Evolutionary conservation across 2,888 invertebrate species (phyloP).

Genomic region (Zonitis immaculata): DNA sequence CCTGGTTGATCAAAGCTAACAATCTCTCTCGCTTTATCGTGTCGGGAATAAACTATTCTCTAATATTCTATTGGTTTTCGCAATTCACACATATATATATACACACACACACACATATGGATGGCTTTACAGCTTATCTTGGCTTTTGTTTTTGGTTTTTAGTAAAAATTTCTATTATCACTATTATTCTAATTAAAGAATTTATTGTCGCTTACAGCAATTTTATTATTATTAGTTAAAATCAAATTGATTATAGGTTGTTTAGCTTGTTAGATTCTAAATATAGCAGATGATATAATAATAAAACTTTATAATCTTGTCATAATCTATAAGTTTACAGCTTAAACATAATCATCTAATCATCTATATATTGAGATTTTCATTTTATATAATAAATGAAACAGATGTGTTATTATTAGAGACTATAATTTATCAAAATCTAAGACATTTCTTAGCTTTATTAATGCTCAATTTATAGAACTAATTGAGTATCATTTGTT

Average conservation of each 20-base stretch:
- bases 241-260: neutral
- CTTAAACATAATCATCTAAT: neutral
- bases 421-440: neutral
- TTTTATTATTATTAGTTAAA: neutral
- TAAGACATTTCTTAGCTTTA: neutral
- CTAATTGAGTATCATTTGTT: no score
- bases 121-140: constrained; percentile 11
- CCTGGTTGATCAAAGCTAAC: constrained; percentile 18
- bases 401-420: neutral
- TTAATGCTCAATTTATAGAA: neutral
- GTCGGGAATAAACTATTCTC: constrained; percentile 6
- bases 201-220: neutral
- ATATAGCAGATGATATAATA: neutral
- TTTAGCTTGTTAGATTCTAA: constrained; percentile 1
- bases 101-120: no score
- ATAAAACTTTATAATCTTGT: neutral
- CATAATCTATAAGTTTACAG: neutral
- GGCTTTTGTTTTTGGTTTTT: neutral
- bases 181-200: no score
- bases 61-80: constrained; percentile 3
- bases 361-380: neutral
- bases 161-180: no score
- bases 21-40: constrained; percentile 3
- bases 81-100: constrained; percentile 16
- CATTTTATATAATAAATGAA: neutral